Evolutionary conservation across 2,113 vertebrate genomes (phyloP), one percentile per base, ranked within the genome.

Genomic region (Pseudorhombus dupliciocellatus): DNA sequence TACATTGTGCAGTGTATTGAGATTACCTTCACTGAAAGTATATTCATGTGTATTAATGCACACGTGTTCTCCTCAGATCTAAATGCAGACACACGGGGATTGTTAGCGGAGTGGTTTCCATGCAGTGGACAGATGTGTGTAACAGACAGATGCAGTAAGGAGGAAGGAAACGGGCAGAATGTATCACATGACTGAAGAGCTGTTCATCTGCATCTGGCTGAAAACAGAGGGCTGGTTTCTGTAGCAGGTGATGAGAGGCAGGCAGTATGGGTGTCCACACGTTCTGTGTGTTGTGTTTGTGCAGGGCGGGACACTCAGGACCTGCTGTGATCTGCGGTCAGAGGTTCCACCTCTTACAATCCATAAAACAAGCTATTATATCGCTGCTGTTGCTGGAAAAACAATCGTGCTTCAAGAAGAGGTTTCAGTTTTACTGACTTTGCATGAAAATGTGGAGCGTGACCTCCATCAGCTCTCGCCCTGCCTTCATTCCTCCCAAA

Each of bases 171-270:
- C 20, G 31, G n/a, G 24, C 59, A 26, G 61, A 69, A 67, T 0
- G 66, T 14, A 74, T 70, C 70, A 80, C 70, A 60, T 60, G 59
- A 51, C 10, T 57, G 28, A 62, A 46, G 14, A 24, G 31, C n/a
- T 31, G 24, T 66, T 70, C 72, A 62, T 82, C 75, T 82, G 73
- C 59, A 15, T 73, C 51, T 63, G 26, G 53, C 34, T 75, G 55
- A 50, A 60, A 46, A 80, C 67, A 78, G 24, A 63, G 4, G 24
- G 31, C 73, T 72, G 70, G 54, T 71, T 73, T 82, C 25, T 18
- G 0, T 16, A 77, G 52, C 73, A 83, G 79, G 79, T 84, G 80
- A 86, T 75, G 79, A 77, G 73, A 84, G 86, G 65, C 78, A 84
- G 80, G 61, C 66, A n/a, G 3, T 65, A 56, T 61, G 44, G 34